A percentile compares a stretch with the other conserved stretches of the same genome.
phyloP scores from a whole-genome alignment of 2,888 invertebrate species.

The Anodontia alba region DNA sequence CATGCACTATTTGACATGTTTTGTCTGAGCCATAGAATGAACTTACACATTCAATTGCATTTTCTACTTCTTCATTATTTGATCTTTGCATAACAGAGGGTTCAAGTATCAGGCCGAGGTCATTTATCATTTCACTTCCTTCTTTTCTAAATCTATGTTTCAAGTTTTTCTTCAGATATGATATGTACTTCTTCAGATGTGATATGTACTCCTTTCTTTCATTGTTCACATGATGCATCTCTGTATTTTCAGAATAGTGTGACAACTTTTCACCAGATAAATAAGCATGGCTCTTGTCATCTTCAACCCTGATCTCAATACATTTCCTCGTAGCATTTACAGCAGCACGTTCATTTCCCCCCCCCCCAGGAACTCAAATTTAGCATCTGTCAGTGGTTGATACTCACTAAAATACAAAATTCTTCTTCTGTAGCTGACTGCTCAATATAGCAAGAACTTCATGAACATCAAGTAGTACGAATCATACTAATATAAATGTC shows the following conservation, averaged over 20 bases:
- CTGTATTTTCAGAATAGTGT: background rate
- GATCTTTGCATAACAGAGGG: background rate
- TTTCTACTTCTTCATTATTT: background rate
- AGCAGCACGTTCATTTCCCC: slow-evolving; percentile 32
- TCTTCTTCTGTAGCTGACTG: slow-evolving; percentile 40
- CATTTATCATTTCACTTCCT: slow-evolving; percentile 29
- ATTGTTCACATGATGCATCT: background rate
- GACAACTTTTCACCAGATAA: slow-evolving; percentile 29
- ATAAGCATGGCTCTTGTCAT: background rate
- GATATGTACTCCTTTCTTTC: background rate
- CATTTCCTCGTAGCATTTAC: slow-evolving; percentile 20
- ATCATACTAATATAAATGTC: slow-evolving; percentile 43
- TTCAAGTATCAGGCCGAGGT: slow-evolving; percentile 31
- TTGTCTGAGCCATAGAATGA: background rate
- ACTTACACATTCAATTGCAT: background rate
- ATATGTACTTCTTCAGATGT: no score
- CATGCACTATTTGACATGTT: background rate
- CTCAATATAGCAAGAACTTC: slow-evolving; percentile 30
- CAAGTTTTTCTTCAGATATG: slow-evolving; percentile 35
- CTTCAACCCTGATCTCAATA: slow-evolving; percentile 9
- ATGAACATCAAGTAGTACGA: slow-evolving; percentile 51
- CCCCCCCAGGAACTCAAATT: slow-evolving; percentile 24
- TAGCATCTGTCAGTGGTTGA: slow-evolving; percentile 37
- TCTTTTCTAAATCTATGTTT: slow-evolving; percentile 32
- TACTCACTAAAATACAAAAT: slow-evolving; percentile 45